Evolutionary conservation across 2,113 vertebrate species (phyloP).

Genomic region (Arothron firmamentum): DNA sequence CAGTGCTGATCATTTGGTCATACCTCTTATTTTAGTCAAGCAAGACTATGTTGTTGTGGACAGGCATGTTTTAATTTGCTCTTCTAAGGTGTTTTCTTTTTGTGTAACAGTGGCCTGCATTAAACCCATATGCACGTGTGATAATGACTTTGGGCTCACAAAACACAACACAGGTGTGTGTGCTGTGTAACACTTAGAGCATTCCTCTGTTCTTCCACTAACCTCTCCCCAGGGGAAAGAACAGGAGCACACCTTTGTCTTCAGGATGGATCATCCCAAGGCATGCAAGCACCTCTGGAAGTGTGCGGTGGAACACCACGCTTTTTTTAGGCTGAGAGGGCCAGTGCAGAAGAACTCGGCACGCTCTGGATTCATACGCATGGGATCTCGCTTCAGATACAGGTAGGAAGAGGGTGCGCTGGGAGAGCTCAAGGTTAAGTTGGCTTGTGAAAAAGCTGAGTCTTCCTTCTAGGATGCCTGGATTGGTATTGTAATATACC

Average conservation of each 20-base stretch:
- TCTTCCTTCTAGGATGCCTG: not conserved
- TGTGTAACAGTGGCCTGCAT: no score
- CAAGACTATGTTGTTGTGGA: not conserved
- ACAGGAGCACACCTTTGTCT: conserved; percentile 98
- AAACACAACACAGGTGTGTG: no score
- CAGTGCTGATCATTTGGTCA: not conserved
- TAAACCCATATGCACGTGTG: no score
- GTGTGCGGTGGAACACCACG: conserved; percentile 95
- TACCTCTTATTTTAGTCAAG: conserved; percentile 9
- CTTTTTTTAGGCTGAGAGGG: conserved; percentile 93
- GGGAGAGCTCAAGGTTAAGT: not conserved
- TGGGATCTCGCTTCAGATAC: conserved; percentile 96
- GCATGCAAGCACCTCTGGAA: conserved; percentile 99
- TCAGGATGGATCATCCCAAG: conserved; percentile 95
- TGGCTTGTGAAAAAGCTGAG: no score
- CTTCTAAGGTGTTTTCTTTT: no score
- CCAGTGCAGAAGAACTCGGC: conserved; percentile 87
- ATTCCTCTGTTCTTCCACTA: not conserved
- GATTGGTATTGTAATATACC: not conserved
- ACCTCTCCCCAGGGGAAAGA: conserved; percentile 87
- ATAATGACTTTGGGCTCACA: no score
- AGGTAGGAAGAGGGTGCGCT: conserved; percentile 72
- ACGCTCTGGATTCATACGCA: conserved; percentile 87
- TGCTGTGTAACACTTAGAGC: not conserved
- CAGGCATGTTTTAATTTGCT: no score